Evolutionary conservation across 2,113 vertebrate species (phyloP).

Genomic region (Nasalis larvatus): DNA sequence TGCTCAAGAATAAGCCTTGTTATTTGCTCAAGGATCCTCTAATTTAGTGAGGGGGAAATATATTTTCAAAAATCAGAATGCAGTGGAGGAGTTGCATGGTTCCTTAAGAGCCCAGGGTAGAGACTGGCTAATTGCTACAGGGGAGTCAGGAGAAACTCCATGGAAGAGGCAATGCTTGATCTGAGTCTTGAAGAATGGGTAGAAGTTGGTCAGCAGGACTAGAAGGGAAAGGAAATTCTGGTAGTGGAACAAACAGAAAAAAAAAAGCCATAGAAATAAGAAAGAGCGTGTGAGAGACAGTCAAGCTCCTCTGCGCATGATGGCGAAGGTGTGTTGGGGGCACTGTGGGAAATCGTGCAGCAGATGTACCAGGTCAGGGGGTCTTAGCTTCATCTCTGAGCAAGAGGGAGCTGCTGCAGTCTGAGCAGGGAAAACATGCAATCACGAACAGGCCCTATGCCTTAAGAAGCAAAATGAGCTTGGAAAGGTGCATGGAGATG

Average conservation of each 20-base stretch:
- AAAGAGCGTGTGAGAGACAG: neutral
- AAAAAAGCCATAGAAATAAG: neutral
- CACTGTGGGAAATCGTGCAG: neutral
- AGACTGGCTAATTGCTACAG: neutral
- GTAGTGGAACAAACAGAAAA: too few species aligned
- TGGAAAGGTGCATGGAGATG: too few species aligned
- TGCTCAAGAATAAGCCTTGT: neutral
- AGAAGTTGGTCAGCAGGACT: neutral
- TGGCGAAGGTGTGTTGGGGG: rapidly evolving
- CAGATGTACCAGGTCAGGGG: neutral
- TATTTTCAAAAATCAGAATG: neutral
- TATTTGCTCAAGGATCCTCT: neutral
- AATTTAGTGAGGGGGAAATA: neutral
- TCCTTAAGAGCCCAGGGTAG: neutral
- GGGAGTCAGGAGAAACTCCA: neutral
- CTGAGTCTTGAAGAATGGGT: neutral
- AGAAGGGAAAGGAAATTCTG: neutral
- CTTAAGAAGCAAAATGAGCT: neutral
- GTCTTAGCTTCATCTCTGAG: neutral
- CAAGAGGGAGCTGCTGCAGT: neutral
- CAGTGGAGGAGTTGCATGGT: neutral
- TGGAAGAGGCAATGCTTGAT: neutral
- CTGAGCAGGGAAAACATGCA: neutral
- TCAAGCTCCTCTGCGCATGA: rapidly evolving
- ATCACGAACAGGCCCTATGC: rapidly evolving